A percentile compares a stretch with the other conserved stretches of the same genome.
These are phyloP conservation scores for Exephanes ischioxanthus DNA, from an alignment of 2,888 invertebrate genomes.

Conservation along the genomic window DNA sequence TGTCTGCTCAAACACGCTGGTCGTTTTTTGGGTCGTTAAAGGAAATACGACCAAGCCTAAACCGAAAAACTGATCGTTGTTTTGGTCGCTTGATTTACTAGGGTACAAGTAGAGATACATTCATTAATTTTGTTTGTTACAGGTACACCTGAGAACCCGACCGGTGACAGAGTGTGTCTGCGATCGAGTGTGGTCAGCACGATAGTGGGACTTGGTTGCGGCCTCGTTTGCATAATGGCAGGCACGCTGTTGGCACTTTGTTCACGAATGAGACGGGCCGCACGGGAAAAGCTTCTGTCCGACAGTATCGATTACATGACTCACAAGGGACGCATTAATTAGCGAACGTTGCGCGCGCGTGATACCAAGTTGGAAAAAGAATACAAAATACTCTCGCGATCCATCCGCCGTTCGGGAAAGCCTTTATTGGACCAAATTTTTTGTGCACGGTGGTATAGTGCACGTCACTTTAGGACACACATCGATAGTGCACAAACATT, in stretches of 20 bases:
- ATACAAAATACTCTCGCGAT: conserved; percentile 37
- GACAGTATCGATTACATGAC: conserved; percentile 85
- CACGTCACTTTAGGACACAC: not conserved
- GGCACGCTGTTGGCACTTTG: conserved; percentile 92
- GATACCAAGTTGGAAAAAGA: conserved; percentile 33
- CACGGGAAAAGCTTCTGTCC: conserved; percentile 82
- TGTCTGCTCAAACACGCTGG: too few species aligned
- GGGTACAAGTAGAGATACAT: not conserved
- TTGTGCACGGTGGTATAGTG: not conserved
- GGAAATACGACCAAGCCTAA: too few species aligned
- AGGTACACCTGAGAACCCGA: conserved; percentile 75
- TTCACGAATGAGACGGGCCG: conserved; percentile 89
- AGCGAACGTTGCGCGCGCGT: conserved; percentile 65
- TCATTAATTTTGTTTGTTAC: not conserved
- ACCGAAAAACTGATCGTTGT: too few species aligned
- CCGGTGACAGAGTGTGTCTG: conserved; percentile 86
- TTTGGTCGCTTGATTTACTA: too few species aligned
- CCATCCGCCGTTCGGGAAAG: conserved; percentile 20
- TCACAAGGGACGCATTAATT: conserved; percentile 84
- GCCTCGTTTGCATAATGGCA: conserved; percentile 90
- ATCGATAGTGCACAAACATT: not conserved
- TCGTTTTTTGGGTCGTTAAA: too few species aligned
- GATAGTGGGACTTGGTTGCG: conserved; percentile 89
- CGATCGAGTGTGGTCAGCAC: conserved; percentile 88
- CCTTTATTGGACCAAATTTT: not conserved